Conservation (phyloP, 2,113 vertebrate genomes). For the Semicossyphus pulcher region DNA sequence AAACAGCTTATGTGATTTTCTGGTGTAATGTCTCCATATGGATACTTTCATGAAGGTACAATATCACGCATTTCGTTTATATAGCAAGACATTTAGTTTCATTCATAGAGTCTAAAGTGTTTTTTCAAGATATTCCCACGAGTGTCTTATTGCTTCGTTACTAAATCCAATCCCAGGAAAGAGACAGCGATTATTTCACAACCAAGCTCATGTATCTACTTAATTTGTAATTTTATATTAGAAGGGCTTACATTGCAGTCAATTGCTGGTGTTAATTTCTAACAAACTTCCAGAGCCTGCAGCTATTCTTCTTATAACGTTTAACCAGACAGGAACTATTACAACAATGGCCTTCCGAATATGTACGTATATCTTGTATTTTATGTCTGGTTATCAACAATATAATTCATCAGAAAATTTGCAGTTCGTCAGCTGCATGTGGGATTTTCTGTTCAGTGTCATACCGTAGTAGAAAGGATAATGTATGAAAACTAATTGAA, state of each 20-base stretch:
- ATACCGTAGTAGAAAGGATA: neutral
- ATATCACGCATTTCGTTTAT: too few species aligned
- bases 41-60: too few species aligned
- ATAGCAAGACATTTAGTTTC: too few species aligned
- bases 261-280: constrained; percentile 64
- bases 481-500: too few species aligned
- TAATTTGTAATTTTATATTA: constrained; percentile 58
- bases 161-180: constrained; percentile 37
- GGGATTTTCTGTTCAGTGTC: neutral
- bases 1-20: neutral
- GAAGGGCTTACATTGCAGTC: constrained; percentile 28
- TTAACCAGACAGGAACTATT: constrained; percentile 34
- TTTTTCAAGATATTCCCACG: constrained; percentile 62
- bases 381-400: neutral
- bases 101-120: neutral
- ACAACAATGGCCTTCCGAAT: neutral
- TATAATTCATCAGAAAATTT: neutral
- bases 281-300: constrained; percentile 67
- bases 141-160: constrained; percentile 51
- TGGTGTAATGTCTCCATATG: neutral
- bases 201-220: constrained; percentile 58
- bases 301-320: constrained; percentile 35
- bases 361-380: neutral
- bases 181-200: constrained; percentile 51
- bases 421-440: neutral